phyloP scores from a whole-genome alignment of 2,888 invertebrate genomes.

The Nudaria mundana region DNA sequence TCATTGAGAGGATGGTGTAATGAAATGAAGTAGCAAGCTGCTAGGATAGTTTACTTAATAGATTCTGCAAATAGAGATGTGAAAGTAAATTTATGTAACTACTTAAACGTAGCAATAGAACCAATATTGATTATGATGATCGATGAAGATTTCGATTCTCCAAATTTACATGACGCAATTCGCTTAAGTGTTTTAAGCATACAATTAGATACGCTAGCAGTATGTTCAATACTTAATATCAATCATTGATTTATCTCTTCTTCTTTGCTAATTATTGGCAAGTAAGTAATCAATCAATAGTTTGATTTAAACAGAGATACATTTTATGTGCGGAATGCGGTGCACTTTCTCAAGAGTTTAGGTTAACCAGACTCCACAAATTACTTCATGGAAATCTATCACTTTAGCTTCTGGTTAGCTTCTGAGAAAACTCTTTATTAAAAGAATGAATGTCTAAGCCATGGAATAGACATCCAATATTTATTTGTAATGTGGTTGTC shows the following conservation, averaged over 20 bases:
- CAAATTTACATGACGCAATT: slow-evolving; percentile 49
- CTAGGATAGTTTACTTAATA: slow-evolving; percentile 22
- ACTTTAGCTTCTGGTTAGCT: slow-evolving; percentile 31
- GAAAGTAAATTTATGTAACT: slow-evolving; percentile 70
- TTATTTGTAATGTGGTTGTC: no score
- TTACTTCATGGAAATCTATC: slow-evolving; percentile 46
- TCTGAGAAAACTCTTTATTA: slow-evolving; percentile 32
- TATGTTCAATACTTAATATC: no score
- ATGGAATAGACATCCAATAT: no score
- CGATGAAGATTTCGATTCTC: slow-evolving; percentile 46
- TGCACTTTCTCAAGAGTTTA: slow-evolving; percentile 66
- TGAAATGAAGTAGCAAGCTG: no score
- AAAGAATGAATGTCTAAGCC: no score
- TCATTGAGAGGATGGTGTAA: no score
- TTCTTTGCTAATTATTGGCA: slow-evolving; percentile 69
- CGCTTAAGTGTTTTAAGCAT: slow-evolving; percentile 37
- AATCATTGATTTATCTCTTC: slow-evolving; percentile 62
- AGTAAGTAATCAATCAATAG: slow-evolving; percentile 69
- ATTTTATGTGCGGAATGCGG: slow-evolving; percentile 55
- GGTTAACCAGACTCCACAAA: slow-evolving; percentile 49
- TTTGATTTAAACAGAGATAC: slow-evolving; percentile 61
- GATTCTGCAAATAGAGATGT: slow-evolving; percentile 32
- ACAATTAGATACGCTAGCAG: slow-evolving; percentile 27
- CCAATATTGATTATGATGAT: slow-evolving; percentile 66
- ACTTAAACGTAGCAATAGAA: slow-evolving; percentile 59